Conservation (phyloP, 1,140 invertebrate genomes). For the Arion vulgaris region DNA sequence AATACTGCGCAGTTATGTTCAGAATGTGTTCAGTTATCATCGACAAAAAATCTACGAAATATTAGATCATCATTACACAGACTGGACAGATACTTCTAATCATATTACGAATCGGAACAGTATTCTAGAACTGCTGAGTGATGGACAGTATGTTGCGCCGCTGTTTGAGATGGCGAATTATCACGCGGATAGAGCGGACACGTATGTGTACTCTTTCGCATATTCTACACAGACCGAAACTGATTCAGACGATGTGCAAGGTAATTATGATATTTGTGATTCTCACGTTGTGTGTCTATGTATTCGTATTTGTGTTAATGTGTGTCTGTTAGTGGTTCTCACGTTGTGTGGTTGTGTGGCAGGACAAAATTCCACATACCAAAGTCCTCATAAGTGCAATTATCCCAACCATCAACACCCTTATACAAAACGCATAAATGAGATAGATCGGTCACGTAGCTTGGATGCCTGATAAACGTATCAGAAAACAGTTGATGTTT, state of each 20-base stretch:
- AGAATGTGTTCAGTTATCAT: constrained; percentile 90
- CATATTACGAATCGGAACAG: constrained; percentile 90
- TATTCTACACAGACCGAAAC: constrained; percentile 92
- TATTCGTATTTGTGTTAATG: no score
- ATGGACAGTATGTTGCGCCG: constrained; percentile 90
- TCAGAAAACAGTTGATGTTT: no score
- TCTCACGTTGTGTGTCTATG: no score
- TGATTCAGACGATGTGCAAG: constrained; percentile 29
- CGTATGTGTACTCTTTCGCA: constrained; percentile 67
- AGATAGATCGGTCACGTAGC: no score
- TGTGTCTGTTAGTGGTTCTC: no score
- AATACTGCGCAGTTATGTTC: constrained; percentile 91
- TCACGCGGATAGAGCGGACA: constrained; percentile 79
- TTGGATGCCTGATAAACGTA: no score
- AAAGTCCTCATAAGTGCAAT: no score
- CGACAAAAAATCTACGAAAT: constrained; percentile 97
- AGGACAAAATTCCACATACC: no score
- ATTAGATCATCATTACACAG: constrained; percentile 91
- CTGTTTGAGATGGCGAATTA: constrained; percentile 91
- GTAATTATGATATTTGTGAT: no score
- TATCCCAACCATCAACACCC: no score
- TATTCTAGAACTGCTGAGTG: constrained; percentile 90
- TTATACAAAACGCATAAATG: no score
- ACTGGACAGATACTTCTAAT: constrained; percentile 58
- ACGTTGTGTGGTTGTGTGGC: no score